Evolutionary conservation across 1,140 invertebrate genomes (phyloP).

Genomic region (Sycophaga agraensis): DNA sequence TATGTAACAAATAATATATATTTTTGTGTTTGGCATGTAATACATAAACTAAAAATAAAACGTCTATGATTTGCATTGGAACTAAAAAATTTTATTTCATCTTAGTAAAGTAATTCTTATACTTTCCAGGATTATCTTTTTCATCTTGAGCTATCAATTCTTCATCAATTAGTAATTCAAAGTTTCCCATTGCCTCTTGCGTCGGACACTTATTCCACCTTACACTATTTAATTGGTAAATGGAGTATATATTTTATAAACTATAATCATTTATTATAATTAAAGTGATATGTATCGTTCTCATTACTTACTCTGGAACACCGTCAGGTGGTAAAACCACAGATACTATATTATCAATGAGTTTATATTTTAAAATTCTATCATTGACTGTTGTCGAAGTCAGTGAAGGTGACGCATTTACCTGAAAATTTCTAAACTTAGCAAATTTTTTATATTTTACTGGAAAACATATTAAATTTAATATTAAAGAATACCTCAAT

Average conservation of each 20-base stretch:
- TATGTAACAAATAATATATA: too few relatives aligned
- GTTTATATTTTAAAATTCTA: constrained; percentile 91
- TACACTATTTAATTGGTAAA: constrained; percentile 60
- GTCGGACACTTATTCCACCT: constrained; percentile 87
- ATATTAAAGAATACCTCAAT: too few relatives aligned
- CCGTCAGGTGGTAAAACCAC: constrained; percentile 88
- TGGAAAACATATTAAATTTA: too few relatives aligned
- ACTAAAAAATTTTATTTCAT: constrained; percentile 53
- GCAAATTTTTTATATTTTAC: not conserved
- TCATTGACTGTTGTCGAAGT: constrained; percentile 95
- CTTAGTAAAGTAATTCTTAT: constrained; percentile 42
- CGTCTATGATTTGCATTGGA: too few relatives aligned
- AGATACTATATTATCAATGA: constrained; percentile 93
- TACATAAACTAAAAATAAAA: too few relatives aligned
- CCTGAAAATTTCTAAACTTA: too few relatives aligned
- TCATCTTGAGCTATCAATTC: constrained; percentile 68
- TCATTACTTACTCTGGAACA: constrained; percentile 74
- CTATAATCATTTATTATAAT: not conserved
- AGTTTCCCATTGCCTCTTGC: constrained; percentile 80
- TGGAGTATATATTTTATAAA: too few relatives aligned
- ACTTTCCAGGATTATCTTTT: constrained; percentile 47
- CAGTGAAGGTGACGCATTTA: constrained; percentile 93
- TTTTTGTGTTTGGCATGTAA: not conserved
- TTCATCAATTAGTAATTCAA: constrained; percentile 87
- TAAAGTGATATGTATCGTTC: not conserved